Percentiles rank a stretch among this genome's conserved stretches.
These are phyloP conservation scores for Ectropis crepuscularia DNA, from an alignment of 2,888 invertebrate genomes.

Conservation along the genomic window DNA sequence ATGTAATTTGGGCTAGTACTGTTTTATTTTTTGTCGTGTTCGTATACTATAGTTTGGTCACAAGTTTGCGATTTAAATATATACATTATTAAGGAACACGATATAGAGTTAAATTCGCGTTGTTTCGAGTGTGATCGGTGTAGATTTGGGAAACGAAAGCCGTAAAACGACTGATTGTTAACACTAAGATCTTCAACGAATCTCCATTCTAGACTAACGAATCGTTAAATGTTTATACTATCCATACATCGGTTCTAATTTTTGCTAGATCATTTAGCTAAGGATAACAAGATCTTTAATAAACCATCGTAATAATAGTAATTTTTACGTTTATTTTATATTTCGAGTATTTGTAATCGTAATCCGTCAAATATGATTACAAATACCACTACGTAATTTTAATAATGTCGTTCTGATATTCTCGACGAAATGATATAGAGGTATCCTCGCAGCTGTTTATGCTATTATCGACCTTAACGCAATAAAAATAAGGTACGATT, in stretches of 20 bases:
- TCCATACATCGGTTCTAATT: constrained; percentile 6
- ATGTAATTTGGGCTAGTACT: too few species aligned
- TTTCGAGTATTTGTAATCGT: constrained; percentile 17
- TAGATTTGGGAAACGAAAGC: constrained; percentile 3
- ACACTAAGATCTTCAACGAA: constrained; percentile 44
- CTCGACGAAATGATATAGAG: neutral
- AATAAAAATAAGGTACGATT: neutral
- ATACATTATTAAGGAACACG: neutral
- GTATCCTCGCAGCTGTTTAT: neutral
- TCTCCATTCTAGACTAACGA: constrained; percentile 32
- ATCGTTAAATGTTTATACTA: constrained; percentile 27
- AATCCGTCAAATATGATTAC: constrained; percentile 15
- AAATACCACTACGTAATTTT: constrained; percentile 2
- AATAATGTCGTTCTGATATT: neutral
- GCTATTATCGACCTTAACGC: neutral
- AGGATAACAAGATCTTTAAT: constrained; percentile 10
- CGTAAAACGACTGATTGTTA: constrained; percentile 42
- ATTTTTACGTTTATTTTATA: neutral
- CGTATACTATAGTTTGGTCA: too few species aligned
- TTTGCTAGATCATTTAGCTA: constrained; percentile 23
- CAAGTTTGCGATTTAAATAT: neutral
- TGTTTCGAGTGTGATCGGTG: neutral
- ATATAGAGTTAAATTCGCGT: neutral
- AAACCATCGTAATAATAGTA: constrained; percentile 8
- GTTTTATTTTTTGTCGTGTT: too few species aligned